Percentiles rank a stretch among this genome's conserved stretches.
Evolutionary conservation across 2,888 invertebrate species (phyloP).

Genomic region (Gandaritis pyraliata): DNA sequence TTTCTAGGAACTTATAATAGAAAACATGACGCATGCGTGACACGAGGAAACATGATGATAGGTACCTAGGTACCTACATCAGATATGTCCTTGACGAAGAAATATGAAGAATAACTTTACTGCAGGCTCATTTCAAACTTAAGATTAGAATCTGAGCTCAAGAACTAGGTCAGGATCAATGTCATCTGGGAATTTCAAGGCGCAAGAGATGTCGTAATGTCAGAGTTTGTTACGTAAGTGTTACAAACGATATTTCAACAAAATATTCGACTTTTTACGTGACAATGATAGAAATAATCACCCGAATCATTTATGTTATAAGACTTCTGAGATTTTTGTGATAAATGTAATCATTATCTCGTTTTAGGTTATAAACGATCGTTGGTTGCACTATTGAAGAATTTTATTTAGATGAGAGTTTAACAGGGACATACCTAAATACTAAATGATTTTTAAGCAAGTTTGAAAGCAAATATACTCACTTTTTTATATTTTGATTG

Average conservation of each 20-base stretch:
- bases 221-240: constrained; percentile 73
- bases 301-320: constrained; percentile 24
- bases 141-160: constrained; percentile 23
- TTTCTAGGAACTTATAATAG: not conserved
- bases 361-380: constrained; percentile 33
- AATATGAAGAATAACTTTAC: not conserved
- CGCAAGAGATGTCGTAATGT: constrained; percentile 71
- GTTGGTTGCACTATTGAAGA: not conserved
- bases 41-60: constrained; percentile 12
- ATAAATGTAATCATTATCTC: not conserved
- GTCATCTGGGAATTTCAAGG: constrained; percentile 70
- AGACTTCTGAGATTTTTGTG: constrained; percentile 14
- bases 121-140: not conserved
- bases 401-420: constrained; percentile 1
- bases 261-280: constrained; percentile 6
- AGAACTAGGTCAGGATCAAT: constrained; percentile 77
- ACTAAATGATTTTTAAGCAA: not conserved
- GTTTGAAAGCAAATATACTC: constrained; percentile 39
- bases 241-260: constrained; percentile 33
- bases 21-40: constrained; percentile 19
- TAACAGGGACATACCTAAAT: constrained; percentile 15
- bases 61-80: constrained; percentile 6
- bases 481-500: constrained; percentile 42
- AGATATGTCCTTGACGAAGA: constrained; percentile 15
- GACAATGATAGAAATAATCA: not conserved